Base-by-base conservation (phyloP, 2,113 vertebrate genomes). In the Tragelaphus imberbis region DNA sequence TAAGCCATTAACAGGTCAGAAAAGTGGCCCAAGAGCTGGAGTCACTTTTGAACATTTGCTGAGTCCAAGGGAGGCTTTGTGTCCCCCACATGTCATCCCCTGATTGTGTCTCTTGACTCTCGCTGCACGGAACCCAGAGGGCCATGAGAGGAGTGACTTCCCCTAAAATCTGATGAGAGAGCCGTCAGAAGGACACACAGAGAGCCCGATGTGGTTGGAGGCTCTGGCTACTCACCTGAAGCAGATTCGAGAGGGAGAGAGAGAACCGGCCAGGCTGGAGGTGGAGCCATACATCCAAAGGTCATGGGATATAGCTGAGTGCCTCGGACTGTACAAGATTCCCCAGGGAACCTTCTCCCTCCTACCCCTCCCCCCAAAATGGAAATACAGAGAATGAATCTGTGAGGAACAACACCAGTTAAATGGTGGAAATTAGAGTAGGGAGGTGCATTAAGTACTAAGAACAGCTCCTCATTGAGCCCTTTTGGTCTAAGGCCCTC, bases 381-480 rank as follows among this genome's bases (percentile, higher is more conserved):
- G 87, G 11, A 49, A 77, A 63, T 19, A 94, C 2, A 28, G 65
- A 82, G 77, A 84, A 40, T n/a, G 56, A 86, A 16, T 79, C 58
- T 81, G 2, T 80, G n/a, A 36, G 77, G 94, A 92, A 77, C 6
- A 55, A 7, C 13, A 47, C 21, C 71, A 84, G 44, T 88, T 85
- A 90, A 92, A 47, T 86, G 27, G 61, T 93, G 58, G 56, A 33
- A 97, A 75, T 10, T 47, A 80, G 71, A 84, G 27, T 33, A 82
- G 33, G n/a, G 51, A 21, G n/a, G 95, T 96, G 36, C 55, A 61
- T 91, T 91, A 58, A 95, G 75, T 71, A 61, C 13, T n/a, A 96
- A 84, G 88, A 90, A 75, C 2, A 88, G 71, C 27, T 65, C 55
- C 21, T 97, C 19, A 28, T 27, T 7, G 55, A 90, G 15, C 15